Base-by-base conservation (phyloP, 1,140 invertebrate genomes). In the Drosophila lacteicornis region DNA sequence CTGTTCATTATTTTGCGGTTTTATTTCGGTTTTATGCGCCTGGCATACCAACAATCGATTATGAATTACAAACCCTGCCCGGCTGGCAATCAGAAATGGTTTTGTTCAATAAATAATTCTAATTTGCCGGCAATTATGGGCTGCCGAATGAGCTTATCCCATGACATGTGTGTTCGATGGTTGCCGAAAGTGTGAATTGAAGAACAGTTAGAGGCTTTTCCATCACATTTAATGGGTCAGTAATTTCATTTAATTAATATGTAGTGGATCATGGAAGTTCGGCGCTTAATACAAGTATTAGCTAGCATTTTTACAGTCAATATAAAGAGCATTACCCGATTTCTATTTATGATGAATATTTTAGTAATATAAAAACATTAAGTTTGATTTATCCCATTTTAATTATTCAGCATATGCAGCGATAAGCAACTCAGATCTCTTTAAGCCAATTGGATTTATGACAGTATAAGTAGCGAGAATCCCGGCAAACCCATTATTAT, bases 1-100 rank as follows among this genome's bases (percentile, higher is more conserved):
- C 19, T 43, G 50, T 59, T 61, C 61, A 88, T 87, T 70, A 80
- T 81, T 81, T 75, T 68, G 68, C 75, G 82, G 74, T 79, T 86
- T 82, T 79, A 78, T 82, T 79, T 81, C 47, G 43, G 47, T 56
- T 71, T 50, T 57, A 66, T 73, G 67, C 56, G 42, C 53, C 17
- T 19, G 30, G 74, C 68, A 82, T 84, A 81, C 67, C 30, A 65
- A 84, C 30, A 49, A 50, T 56, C 27, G 71, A 76, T 75, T 63
- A 74, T 42, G 50, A 49, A 36, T 74, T 57, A 30, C 27, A 43
- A 55, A 22, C 36, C 15, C 42, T 12, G 46, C 15, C 17, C 43
- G 51, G 36, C 45, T n/a, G 38, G 36, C 46, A 71, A 73, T 73
- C 69, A 58, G 17, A 73, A 47, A 56, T 63, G 46, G 50, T 22